A percentile compares a stretch with the other conserved stretches of the same genome.
Conservation (phyloP, 1,140 invertebrate genomes). For the Trypoxylus dichotomus region DNA sequence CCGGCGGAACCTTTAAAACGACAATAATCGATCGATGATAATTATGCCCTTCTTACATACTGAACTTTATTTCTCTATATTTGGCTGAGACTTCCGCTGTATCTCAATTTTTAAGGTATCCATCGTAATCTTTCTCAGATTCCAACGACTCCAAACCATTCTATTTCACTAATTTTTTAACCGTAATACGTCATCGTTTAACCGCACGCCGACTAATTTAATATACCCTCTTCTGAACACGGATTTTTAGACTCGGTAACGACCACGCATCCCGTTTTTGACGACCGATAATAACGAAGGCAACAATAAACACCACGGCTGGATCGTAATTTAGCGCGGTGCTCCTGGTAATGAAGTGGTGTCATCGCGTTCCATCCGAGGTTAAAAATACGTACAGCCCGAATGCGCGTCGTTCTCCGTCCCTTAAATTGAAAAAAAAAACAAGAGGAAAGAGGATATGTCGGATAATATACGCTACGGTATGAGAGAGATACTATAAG, state of each 20-base stretch:
- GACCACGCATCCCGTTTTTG: neutral
- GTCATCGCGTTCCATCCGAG: neutral
- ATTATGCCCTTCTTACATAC: too few species aligned
- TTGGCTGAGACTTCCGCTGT: too few species aligned
- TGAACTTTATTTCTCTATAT: too few species aligned
- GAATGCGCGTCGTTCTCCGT: neutral
- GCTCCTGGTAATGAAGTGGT: neutral
- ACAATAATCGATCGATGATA: too few species aligned
- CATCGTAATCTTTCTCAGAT: too few species aligned
- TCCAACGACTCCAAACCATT: too few species aligned
- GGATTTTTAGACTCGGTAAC: neutral
- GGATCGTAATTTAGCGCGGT: neutral
- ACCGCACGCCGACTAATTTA: neutral
- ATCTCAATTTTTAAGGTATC: too few species aligned
- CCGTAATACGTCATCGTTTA: too few species aligned
- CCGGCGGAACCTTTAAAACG: too few species aligned
- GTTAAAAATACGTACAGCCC: neutral
- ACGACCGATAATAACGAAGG: neutral
- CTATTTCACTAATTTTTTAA: too few species aligned
- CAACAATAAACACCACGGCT: neutral
- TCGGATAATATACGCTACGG: neutral
- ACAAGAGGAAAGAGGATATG: neutral
- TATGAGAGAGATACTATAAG: neutral
- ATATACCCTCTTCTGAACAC: neutral
- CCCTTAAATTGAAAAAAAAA: neutral